Evolutionary conservation across 2,113 vertebrate species (phyloP), one percentile per base, ranked within the genome.

Genomic region (Dolichallabes microphthalmus): DNA sequence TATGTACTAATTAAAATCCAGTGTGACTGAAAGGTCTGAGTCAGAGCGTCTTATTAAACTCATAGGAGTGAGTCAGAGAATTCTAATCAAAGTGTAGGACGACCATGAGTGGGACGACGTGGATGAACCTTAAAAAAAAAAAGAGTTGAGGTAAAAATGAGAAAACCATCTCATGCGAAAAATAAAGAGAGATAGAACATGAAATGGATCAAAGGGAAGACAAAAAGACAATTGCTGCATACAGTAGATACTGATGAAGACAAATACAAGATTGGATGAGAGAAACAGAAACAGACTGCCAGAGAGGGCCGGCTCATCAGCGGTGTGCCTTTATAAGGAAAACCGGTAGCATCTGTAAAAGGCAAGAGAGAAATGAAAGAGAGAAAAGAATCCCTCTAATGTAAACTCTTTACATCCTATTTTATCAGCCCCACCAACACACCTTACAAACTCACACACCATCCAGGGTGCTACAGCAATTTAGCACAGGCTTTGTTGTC

Each of bases 261-360:
- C 45, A 80, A 69, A 86, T 32, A 39, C 30, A 69, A 63, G 55
- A 35, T 58, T 53, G 83, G 80, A 30, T 14, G 30, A 77, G 50
- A 66, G 32, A 71, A 78, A 79, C 2, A 75, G 14, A 80, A 10
- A 53, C 25, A 20, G 71, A 80, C 25, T 60, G 73, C 75, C 74
- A 83, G 45, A 53, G 76, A 79, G 39, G 66, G 79, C 87, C 63
- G 88, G 86, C 78, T 85, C 22, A 82, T 84, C 85, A 87, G 87
- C 88, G 61, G 15, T 35, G 87, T 95, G 93, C 90, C 94, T 95
- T 95, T 94, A 95, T 94, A 95, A 94, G 94, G 94, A 94, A 86
- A 92, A 90, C 80, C 52, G 87, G 78, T 82, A 80, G 80, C 86
- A 74, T 8, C 86, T 61, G 85, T 75, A 91, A 84, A 86, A 45